Evolutionary conservation across 2,888 invertebrate species (phyloP).

Genomic region (Erebia ligea): DNA sequence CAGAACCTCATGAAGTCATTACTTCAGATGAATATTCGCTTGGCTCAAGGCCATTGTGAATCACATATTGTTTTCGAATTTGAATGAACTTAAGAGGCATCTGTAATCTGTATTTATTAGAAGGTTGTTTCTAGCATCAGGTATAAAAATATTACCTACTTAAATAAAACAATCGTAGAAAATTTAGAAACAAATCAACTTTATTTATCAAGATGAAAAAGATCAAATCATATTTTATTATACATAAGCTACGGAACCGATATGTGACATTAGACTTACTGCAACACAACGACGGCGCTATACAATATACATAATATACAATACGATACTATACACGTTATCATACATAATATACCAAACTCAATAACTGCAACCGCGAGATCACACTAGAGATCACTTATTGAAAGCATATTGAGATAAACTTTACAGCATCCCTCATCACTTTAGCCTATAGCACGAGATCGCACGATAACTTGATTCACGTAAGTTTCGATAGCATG

Average conservation of each 20-base stretch:
- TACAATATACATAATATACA: conserved; percentile 44
- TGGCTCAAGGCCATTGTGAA: too few species aligned
- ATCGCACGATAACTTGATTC: too few species aligned
- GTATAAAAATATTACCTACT: too few species aligned
- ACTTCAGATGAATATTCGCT: too few species aligned
- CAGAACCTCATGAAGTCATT: too few species aligned
- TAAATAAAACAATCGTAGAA: conserved; percentile 56
- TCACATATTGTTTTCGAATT: too few species aligned
- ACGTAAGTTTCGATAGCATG: too few species aligned
- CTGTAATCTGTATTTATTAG: too few species aligned
- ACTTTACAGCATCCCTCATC: too few species aligned
- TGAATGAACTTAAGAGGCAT: too few species aligned
- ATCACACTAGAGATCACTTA: background rate
- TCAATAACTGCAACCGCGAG: conserved; percentile 38
- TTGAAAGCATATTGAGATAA: background rate
- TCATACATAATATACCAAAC: conserved; percentile 58
- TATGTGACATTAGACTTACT: conserved; percentile 57
- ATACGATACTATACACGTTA: conserved; percentile 34
- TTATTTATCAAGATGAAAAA: conserved; percentile 83
- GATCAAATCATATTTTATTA: conserved; percentile 74
- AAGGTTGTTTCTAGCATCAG: too few species aligned
- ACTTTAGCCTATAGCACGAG: too few species aligned
- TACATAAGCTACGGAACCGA: conserved; percentile 77
- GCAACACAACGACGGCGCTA: conserved; percentile 49
- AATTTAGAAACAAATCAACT: conserved; percentile 83